Evolutionary conservation across 2,113 vertebrate genomes (phyloP).

Genomic region (Eublepharis macularius): DNA sequence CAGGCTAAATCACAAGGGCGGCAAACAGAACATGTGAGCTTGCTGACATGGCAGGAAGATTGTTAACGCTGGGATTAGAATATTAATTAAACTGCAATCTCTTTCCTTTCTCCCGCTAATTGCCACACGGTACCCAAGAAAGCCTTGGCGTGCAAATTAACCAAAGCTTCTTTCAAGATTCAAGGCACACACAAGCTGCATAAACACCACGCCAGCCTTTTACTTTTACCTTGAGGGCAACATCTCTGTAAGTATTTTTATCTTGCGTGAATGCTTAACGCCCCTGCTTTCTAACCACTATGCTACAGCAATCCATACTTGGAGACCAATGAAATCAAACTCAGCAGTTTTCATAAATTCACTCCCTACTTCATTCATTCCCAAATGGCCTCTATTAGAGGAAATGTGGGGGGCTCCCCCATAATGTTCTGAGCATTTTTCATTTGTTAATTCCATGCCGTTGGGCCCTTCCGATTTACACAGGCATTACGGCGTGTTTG

Average conservation of each 20-base stretch:
- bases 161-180: constrained; percentile 44
- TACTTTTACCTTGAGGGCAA: background rate
- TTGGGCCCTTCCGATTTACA: no score
- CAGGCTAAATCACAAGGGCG: constrained; percentile 61
- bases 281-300: background rate
- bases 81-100: constrained; percentile 77
- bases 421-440: no score
- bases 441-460: no score
- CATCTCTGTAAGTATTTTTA: background rate
- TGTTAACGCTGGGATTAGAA: constrained; percentile 68
- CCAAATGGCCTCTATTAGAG: no score
- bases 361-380: background rate
- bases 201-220: background rate
- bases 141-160: constrained; percentile 42
- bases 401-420: no score
- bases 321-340: background rate
- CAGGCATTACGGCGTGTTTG: no score
- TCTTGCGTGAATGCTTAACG: background rate
- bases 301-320: background rate
- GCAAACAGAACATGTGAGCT: constrained; percentile 63
- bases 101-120: constrained; percentile 60
- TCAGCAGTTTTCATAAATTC: background rate
- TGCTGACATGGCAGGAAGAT: constrained; percentile 72
- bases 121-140: constrained; percentile 51
- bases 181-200: constrained; percentile 21